A percentile compares a stretch with the other conserved stretches of the same genome.
Conservation (phyloP, 2,797 vertebrate genomes). For the Saxicola maurus region DNA sequence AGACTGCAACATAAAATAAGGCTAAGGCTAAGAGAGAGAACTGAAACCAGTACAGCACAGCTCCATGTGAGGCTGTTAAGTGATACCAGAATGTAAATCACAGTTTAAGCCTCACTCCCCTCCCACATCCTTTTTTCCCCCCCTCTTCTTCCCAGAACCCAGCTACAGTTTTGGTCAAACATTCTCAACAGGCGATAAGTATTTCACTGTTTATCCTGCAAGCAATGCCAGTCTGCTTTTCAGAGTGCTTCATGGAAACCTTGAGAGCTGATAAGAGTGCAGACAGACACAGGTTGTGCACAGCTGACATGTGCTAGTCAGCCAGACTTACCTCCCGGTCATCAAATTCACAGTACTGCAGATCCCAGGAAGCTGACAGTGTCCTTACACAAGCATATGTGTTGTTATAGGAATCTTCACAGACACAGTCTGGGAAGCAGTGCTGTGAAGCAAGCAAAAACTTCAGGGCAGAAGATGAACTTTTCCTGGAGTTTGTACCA, state of each 20-base stretch:
- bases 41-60: background rate
- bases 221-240: background rate
- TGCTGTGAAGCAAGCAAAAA: conserved; percentile 71
- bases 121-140: rapidly evolving
- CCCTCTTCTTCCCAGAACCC: background rate
- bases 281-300: background rate
- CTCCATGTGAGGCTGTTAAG: background rate
- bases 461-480: background rate
- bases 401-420: conserved; percentile 95
- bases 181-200: background rate
- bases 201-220: background rate
- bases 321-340: conserved; percentile 85
- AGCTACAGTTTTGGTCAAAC: background rate
- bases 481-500: background rate
- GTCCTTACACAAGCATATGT: conserved; percentile 95
- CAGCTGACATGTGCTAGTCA: background rate
- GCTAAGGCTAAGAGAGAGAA: background rate
- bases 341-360: conserved; percentile 98
- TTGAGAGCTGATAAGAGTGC: background rate
- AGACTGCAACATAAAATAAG: background rate
- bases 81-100: background rate
- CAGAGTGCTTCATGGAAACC: background rate
- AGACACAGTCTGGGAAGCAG: conserved; percentile 97
- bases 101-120: background rate
- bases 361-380: conserved; percentile 74